These are phyloP conservation scores for Diarsia mendica DNA, from an alignment of 2,888 invertebrate species.

Conservation along the genomic window DNA sequence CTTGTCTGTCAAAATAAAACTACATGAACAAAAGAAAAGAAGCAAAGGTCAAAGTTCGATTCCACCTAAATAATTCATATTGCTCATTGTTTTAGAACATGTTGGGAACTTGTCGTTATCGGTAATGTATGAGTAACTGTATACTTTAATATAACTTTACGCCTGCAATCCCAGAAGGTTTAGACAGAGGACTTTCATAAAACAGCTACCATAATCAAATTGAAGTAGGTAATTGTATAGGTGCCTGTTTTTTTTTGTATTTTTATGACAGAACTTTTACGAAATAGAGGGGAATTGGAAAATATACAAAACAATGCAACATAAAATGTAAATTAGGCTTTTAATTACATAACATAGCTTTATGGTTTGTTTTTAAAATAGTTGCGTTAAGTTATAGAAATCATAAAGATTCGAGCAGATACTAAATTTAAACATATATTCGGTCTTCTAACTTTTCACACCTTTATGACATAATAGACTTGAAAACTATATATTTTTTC, in stretches of 20 bases:
- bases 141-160: background rate
- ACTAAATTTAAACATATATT: background rate
- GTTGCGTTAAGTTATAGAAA: background rate
- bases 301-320: background rate
- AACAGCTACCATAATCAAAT: too few species aligned
- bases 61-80: conserved; percentile 51
- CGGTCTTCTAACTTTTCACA: background rate
- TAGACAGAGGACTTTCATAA: too few species aligned
- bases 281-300: background rate
- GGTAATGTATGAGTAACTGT: conserved; percentile 13
- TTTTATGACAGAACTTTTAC: background rate
- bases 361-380: background rate
- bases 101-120: conserved; percentile 8
- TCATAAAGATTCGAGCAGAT: background rate
- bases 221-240: too few species aligned
- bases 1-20: conserved; percentile 23
- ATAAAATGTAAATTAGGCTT: background rate
- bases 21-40: conserved; percentile 19
- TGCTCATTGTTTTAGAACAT: conserved; percentile 51
- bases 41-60: conserved; percentile 51
- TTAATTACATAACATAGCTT: background rate
- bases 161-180: background rate
- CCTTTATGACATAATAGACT: too few species aligned
- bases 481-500: too few species aligned
- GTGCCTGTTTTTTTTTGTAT: background rate